Percentiles rank a stretch among this genome's conserved stretches.
Evolutionary conservation across 2,888 invertebrate genomes (phyloP).

Genomic region (Tetheella fluctuosa): DNA sequence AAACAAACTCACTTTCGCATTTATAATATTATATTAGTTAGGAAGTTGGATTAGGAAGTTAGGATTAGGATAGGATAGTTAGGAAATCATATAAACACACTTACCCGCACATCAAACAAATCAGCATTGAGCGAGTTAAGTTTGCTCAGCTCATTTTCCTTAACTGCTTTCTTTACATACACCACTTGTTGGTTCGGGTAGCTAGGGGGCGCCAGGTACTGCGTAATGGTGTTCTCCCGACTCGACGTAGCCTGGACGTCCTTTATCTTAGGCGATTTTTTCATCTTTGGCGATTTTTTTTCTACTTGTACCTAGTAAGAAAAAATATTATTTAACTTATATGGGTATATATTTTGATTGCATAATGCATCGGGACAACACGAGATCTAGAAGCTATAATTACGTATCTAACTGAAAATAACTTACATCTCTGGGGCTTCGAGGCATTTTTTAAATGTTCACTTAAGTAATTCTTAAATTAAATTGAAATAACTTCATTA

Average conservation of each 20-base stretch:
- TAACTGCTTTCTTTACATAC: constrained; percentile 70
- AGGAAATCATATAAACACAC: no score
- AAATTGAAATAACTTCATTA: no score
- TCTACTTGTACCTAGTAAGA: constrained; percentile 24
- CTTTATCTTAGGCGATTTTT: constrained; percentile 33
- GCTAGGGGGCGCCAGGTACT: constrained; percentile 66
- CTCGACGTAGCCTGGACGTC: constrained; percentile 25
- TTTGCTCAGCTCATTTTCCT: constrained; percentile 75
- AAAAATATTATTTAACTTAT: no score
- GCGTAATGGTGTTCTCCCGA: constrained; percentile 49
- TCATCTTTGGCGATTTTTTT: constrained; percentile 41
- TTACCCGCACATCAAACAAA: constrained; percentile 66
- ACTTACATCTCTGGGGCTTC: neutral
- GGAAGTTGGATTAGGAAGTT: no score
- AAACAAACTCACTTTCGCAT: no score
- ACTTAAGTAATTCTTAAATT: no score
- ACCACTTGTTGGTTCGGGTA: constrained; percentile 69
- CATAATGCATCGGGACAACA: no score
- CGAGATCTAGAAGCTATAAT: no score
- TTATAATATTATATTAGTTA: no score
- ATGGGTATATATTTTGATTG: no score
- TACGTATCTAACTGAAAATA: neutral
- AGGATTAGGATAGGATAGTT: no score
- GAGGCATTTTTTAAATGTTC: neutral
- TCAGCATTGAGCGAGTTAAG: constrained; percentile 72